phyloP scores from a whole-genome alignment of 2,888 invertebrate genomes.

The Temnothorax unifasciatus region DNA sequence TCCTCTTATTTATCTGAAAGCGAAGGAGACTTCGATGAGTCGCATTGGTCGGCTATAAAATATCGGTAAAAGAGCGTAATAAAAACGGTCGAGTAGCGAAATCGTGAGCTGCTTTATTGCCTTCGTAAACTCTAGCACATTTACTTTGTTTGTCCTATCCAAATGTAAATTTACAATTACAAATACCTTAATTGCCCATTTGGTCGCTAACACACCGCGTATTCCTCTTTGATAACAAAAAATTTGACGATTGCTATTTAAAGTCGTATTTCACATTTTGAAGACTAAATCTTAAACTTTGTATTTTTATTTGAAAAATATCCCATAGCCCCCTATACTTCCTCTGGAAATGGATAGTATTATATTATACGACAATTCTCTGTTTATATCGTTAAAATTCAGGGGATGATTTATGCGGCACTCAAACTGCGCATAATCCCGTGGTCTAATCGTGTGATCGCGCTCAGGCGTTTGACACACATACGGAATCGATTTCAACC shows the following conservation, averaged over 20 bases:
- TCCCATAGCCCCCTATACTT: no score
- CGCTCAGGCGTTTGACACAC: slow-evolving; percentile 27
- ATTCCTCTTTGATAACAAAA: neutral
- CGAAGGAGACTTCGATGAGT: slow-evolving; percentile 2
- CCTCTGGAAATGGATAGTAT: neutral
- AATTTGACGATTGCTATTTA: neutral
- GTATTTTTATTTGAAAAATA: neutral
- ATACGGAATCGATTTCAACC: slow-evolving; percentile 29
- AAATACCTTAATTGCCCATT: slow-evolving; percentile 18
- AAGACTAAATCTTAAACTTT: neutral
- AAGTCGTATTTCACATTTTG: neutral
- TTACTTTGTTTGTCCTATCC: neutral
- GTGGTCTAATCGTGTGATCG: slow-evolving; percentile 14
- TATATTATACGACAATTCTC: neutral
- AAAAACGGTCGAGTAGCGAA: neutral
- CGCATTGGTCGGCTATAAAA: slow-evolving; percentile 9
- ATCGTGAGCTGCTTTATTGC: slow-evolving; percentile 9
- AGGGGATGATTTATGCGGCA: neutral
- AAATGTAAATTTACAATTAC: neutral
- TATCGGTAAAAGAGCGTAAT: neutral
- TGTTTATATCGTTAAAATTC: slow-evolving; percentile 3
- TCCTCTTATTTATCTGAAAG: slow-evolving; percentile 14
- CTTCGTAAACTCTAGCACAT: neutral
- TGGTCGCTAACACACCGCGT: neutral
- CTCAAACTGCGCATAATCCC: slow-evolving; percentile 10